Conservation (phyloP, 2,113 vertebrate genomes). For the Chlorocebus sabaeus region DNA sequence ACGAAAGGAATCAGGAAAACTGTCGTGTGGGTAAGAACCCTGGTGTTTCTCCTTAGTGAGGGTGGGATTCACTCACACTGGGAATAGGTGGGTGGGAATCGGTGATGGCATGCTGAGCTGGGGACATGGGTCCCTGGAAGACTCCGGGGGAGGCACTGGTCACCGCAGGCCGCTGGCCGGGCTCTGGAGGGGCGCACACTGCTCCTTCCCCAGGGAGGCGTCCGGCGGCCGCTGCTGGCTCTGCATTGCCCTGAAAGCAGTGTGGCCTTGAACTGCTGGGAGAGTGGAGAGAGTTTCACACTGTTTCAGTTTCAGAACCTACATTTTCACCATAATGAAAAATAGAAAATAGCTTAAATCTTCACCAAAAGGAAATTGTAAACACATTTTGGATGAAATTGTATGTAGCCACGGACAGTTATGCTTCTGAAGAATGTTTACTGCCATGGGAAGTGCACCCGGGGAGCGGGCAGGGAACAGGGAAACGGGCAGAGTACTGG, state of each 20-base stretch:
- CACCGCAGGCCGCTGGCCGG: rapidly evolving
- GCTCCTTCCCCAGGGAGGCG: background rate
- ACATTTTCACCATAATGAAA: background rate
- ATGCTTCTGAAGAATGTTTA: background rate
- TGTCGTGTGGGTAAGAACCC: background rate
- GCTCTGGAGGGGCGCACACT: background rate
- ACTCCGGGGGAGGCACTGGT: background rate
- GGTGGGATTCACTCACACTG: background rate
- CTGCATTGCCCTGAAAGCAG: rapidly evolving
- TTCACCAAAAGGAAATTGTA: too few species aligned
- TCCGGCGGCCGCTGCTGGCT: too few species aligned
- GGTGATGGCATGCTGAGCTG: rapidly evolving
- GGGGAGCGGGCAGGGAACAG: too few species aligned
- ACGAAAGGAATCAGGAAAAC: background rate
- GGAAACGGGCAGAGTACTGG: too few species aligned
- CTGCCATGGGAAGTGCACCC: too few species aligned
- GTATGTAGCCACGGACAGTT: background rate
- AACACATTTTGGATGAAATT: background rate
- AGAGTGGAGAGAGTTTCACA: too few species aligned
- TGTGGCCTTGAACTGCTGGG: rapidly evolving
- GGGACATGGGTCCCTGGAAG: background rate
- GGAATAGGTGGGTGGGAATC: background rate
- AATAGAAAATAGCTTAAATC: background rate
- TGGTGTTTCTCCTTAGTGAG: background rate
- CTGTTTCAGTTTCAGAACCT: background rate